phyloP scores from a whole-genome alignment of 2,888 invertebrate species.

The Cataglyphis livida region DNA sequence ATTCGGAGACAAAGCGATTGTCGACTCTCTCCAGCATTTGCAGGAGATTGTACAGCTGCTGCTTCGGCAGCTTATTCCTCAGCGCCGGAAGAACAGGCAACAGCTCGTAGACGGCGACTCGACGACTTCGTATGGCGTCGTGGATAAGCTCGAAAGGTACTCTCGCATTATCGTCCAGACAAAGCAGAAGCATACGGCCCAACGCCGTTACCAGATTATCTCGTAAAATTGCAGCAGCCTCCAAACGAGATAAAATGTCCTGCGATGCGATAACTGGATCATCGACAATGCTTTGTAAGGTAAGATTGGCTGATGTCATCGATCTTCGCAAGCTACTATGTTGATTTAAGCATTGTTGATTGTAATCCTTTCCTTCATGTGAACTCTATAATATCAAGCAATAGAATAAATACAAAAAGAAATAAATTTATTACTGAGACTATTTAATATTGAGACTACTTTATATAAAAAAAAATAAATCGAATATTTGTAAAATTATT shows the following conservation, averaged over 20 bases:
- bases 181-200: constrained; percentile 48
- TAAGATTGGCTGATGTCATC: neutral
- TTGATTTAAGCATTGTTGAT: neutral
- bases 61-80: constrained; percentile 14
- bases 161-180: constrained; percentile 40
- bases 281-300: neutral
- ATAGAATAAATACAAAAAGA: neutral
- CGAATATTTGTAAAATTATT: neutral
- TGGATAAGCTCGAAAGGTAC: constrained; percentile 51
- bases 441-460: neutral
- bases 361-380: neutral
- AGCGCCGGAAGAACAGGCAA: constrained; percentile 41
- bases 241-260: constrained; percentile 34
- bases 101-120: constrained; percentile 51
- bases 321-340: neutral
- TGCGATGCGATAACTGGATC: neutral
- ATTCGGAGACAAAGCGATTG: constrained; percentile 44
- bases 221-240: constrained; percentile 49
- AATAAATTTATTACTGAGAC: neutral
- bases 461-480: neutral
- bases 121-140: constrained; percentile 35
- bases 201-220: constrained; percentile 50
- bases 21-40: constrained; percentile 51
- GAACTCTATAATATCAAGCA: constrained; percentile 11
- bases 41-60: constrained; percentile 47